Base-by-base conservation (phyloP, 2,888 invertebrate genomes). In the Parnassius mnemosyne region DNA sequence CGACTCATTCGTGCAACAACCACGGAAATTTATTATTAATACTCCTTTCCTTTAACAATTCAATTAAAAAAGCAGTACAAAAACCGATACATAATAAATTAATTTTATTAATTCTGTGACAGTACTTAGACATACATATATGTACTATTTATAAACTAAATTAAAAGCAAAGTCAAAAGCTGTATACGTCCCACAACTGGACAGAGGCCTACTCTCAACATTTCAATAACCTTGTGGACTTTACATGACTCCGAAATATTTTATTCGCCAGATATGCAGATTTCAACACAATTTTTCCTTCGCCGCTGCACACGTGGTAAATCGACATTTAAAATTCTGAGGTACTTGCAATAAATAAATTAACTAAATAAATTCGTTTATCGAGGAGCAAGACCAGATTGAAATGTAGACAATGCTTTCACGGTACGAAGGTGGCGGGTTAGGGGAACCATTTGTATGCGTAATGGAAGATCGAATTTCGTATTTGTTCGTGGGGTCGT, bases 401-500 rank as follows among this genome's bases (percentile, higher is more conserved):
- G 80, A 76, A 81, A 72, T 69, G 75, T 79, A 85, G 82, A 87
- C 87, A 87, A 87, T 85, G 81, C 81, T 78, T 80, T 77, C 74
- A 77, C 75, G 75, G 73, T 71, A 75, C 68, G 66, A 79, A 73
- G 76, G 73, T 66, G 71, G 73, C 72, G 72, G 74, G 66, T 68
- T 72, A 73, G 77, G 81, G 89, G 83, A 84, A 79, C 79, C 83
- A 87, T 89, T 89, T 88, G 89, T 90, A 89, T 88, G 87, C 85
- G 89, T 87, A 88, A 89, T 90, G 84, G 87, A 79, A 84, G 88
- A 91, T 90, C 89, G 87, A 90, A 89, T 91, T 90, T 90, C 89
- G 88, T 91, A 88, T 91, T 91, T 91, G 89, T 89, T 88, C 86
- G 81, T 81, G 80, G 88, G 87, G 87, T 90, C 87, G 88, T 89